phyloP scores from a whole-genome alignment of 2,113 vertebrate genomes.

The Phalacrocorax pelagicus region DNA sequence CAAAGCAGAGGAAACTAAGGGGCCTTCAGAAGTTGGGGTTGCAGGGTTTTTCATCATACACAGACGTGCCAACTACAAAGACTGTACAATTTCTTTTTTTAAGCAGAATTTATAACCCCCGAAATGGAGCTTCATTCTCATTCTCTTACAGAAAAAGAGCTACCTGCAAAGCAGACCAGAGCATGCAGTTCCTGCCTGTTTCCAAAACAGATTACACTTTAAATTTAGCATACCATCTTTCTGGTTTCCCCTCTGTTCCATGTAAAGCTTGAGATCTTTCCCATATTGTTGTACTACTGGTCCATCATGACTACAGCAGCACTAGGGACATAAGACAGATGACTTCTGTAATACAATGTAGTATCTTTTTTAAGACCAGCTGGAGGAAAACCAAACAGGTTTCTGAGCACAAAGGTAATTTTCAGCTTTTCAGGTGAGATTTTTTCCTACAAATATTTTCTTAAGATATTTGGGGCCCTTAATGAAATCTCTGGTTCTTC shows the following conservation, averaged over 20 bases:
- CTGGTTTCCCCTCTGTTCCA: neutral
- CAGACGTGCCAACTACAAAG: neutral
- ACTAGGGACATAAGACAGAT: neutral
- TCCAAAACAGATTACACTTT: neutral
- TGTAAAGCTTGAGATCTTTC: neutral
- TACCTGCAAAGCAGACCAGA: neutral
- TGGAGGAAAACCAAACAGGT: neutral
- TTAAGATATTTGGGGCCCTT: neutral
- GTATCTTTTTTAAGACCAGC: neutral
- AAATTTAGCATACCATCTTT: fast-evolving
- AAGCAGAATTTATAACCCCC: neutral
- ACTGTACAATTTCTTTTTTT: neutral
- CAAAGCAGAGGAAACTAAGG: neutral
- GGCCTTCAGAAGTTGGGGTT: neutral
- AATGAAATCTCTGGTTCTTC: neutral
- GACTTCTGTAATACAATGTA: neutral
- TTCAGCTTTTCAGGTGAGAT: neutral
- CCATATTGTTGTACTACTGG: neutral
- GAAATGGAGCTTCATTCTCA: neutral
- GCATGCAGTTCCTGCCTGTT: neutral
- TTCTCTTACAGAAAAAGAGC: neutral
- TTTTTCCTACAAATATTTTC: neutral
- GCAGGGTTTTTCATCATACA: neutral
- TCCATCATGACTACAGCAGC: neutral
- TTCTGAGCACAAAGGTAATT: neutral